Evolutionary conservation across 1,140 invertebrate genomes (phyloP).

Genomic region (Drosophila albomicans): DNA sequence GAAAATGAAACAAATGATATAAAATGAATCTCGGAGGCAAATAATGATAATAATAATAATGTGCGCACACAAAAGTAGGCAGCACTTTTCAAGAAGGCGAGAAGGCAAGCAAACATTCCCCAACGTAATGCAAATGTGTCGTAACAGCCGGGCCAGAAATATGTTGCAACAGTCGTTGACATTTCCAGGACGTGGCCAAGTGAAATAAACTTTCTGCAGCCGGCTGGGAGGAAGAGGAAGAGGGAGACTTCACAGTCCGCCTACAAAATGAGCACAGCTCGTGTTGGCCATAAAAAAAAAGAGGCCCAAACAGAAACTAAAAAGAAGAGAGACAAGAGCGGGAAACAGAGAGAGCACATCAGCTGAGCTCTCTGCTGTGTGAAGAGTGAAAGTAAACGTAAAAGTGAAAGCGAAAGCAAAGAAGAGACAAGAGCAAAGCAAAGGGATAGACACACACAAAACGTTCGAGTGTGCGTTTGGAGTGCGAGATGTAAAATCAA

Average conservation of each 20-base stretch:
- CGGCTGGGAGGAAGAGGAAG: background rate
- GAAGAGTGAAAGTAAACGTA: slow-evolving; percentile 17
- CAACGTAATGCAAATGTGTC: slow-evolving; percentile 61
- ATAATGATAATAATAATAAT: slow-evolving; percentile 54
- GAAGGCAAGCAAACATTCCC: background rate
- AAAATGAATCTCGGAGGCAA: slow-evolving; percentile 32
- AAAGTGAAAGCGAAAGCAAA: slow-evolving; percentile 43
- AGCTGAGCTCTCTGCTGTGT: slow-evolving; percentile 23
- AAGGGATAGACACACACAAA: slow-evolving; percentile 54
- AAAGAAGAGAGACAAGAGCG: background rate
- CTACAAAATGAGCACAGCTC: slow-evolving; percentile 56
- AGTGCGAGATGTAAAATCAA: slow-evolving; percentile 73
- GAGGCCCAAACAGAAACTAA: slow-evolving; percentile 17
- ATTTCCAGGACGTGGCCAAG: slow-evolving; percentile 52
- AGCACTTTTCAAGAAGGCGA: slow-evolving; percentile 20
- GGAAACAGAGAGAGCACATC: slow-evolving; percentile 37
- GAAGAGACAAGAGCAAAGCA: slow-evolving; percentile 29
- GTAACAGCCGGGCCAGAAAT: slow-evolving; percentile 19
- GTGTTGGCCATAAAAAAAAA: slow-evolving; percentile 70
- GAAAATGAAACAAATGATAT: slow-evolving; percentile 12
- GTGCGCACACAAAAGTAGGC: slow-evolving; percentile 52
- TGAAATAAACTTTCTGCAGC: slow-evolving; percentile 41
- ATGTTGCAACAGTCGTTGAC: slow-evolving; percentile 57
- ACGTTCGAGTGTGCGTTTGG: background rate
- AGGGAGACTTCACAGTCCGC: slow-evolving; percentile 12